Evolutionary conservation across 64 coral and sea anemone genomes (phyloP), one percentile per base, ranked within the genome.

Genomic region (Stichodactyla helianthus): DNA sequence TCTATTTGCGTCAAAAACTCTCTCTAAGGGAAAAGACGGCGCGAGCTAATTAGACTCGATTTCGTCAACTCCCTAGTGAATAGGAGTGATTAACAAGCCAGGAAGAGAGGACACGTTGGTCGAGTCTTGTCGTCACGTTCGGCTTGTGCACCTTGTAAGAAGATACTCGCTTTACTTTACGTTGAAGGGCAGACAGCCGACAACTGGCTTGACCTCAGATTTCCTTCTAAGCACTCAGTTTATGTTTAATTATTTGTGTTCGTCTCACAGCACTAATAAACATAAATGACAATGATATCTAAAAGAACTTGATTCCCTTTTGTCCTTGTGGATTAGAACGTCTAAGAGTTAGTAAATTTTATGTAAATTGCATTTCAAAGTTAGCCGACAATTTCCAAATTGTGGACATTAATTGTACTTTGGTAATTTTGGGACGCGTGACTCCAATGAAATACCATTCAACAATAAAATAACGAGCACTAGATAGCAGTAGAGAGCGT

Each of bases 231-330:
- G 50, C 26, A 81, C 10, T 53, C 0, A 22, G 78, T 50, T 81
- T 81, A 52, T 10, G 14, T 80, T 80, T 80, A 80, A 80, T 80
- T 52, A 81, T 81, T 81, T 81, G 78, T 81, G 50, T 81, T 81
- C 15, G 11, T 15, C 51, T 54, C 26, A 52, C 65, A 20, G 50
- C 61, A 52, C 53, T n/a, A 87, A 55, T 54, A 80, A 91, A 91
- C 74, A 91, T 26, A 61, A 80, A 84, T 52, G 31, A 82, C 59
- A 88, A 88, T 81, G 52, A 85, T 88, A 95, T 71, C 57, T 74
- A 82, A 27, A 86, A 54, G 79, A 68, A 67, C 55, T 54, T 52
- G 82, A 60, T 22, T 78, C 59, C 50, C 60, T 76, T 76, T 93
- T 93, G 59, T 85, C 18, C 10, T 13, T 18, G 44, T 67, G 82